phyloP scores from a whole-genome alignment of 2,888 invertebrate species.

The Amblyjoppa fuscipennis region DNA sequence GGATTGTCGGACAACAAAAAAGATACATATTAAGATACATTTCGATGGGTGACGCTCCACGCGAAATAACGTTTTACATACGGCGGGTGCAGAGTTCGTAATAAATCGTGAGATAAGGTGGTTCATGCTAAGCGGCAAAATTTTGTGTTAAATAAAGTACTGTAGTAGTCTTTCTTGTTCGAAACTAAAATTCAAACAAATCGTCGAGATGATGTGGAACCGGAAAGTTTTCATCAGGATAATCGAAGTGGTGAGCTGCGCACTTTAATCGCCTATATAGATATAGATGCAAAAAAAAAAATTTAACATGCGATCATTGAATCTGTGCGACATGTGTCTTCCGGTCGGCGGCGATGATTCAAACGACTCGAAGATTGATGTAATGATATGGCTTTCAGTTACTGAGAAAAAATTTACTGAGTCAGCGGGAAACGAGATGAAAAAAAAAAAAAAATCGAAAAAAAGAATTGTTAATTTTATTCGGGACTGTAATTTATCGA shows the following conservation, averaged over 20 bases:
- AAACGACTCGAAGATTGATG: slow-evolving; percentile 44
- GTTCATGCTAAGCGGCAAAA: not conserved
- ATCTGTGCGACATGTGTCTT: slow-evolving; percentile 34
- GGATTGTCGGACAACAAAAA: slow-evolving; percentile 58
- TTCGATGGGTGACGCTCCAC: slow-evolving; percentile 49
- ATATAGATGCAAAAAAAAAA: slow-evolving; percentile 3
- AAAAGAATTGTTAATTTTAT: slow-evolving; percentile 17
- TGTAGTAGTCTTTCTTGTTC: not conserved
- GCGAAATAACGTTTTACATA: not conserved
- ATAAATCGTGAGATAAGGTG: slow-evolving; percentile 8
- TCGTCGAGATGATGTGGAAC: slow-evolving; percentile 81
- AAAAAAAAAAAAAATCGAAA: slow-evolving; percentile 39
- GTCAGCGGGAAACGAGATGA: slow-evolving; percentile 30
- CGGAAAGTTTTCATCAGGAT: slow-evolving; percentile 83
- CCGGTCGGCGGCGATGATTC: slow-evolving; percentile 54
- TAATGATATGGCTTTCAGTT: slow-evolving; percentile 45
- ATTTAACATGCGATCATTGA: slow-evolving; percentile 17
- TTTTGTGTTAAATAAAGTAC: not conserved
- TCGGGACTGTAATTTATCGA: slow-evolving; percentile 20
- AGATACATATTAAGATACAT: slow-evolving; percentile 33
- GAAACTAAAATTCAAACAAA: not conserved
- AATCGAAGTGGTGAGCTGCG: slow-evolving; percentile 82
- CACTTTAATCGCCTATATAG: not conserved
- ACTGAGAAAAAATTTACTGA: slow-evolving; percentile 7
- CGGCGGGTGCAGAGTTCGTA: not conserved